Base-by-base conservation (phyloP, 2,797 vertebrate species). In the Onychomys torridus region DNA sequence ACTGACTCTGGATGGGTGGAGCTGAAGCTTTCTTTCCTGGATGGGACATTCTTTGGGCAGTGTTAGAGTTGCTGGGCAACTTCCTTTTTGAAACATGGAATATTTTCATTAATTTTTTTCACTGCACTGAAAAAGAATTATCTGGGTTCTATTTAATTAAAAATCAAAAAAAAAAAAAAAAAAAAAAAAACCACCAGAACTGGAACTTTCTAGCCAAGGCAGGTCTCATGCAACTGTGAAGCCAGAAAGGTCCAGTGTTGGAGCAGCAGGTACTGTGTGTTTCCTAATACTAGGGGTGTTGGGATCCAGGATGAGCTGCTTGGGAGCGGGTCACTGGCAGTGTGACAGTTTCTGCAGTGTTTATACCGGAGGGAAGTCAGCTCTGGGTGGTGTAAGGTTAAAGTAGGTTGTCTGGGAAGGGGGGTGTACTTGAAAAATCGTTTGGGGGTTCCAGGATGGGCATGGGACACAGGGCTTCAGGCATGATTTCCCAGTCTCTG, bases 21-120 rank as follows among this genome's bases (percentile, higher is more conserved):
- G 94, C 91, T 46, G 55, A 95, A 19, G 21, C 77, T 77, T 90
- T 87, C 89, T 95, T 90, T 90, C 71, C 89, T 77, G 71, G 43
- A 49, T 40, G 81, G 67, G 89, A 14, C 71, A 11, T 8, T 95
- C 93, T 40, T 0, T 91, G 91, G 77, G 92, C 83, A 77, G 93
- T 92, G 63, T 91, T 40, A 12, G 61, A 61, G 94, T 96, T 97
- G 82, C 94, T 59, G 1, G 83, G 97, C 93, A 96, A 92, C 94
- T 83, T 57, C 87, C 52, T 55, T 71, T 69, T 90, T 92, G 92
- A 89, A 96, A 65, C 89, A 25, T 32, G 29, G 91, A 88, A 78
- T 71, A 81, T 75, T 78, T 91, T 88, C 84, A 65, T 69, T 71
- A 76, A 93, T 75, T 91, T 93, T 63, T 63, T 90, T 95, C 77